These are phyloP conservation scores for Pseudolaguvia tuberculata DNA, from an alignment of 2,113 vertebrate species.

Conservation along the genomic window DNA sequence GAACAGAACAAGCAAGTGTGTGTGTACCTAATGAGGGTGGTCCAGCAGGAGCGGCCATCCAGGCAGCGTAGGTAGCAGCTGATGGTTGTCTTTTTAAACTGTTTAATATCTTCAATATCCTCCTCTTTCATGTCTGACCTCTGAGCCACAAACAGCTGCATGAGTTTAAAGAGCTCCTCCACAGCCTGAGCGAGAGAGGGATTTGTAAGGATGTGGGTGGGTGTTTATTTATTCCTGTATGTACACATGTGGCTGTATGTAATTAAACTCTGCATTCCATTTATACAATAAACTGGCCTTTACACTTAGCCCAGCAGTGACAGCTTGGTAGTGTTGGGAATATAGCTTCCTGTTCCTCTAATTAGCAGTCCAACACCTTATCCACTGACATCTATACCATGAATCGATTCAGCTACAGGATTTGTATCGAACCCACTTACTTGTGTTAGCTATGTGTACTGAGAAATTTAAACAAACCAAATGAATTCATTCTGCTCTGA, in stretches of 20 bases:
- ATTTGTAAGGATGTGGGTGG: not conserved
- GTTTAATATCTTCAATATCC: slow-evolving; percentile 92
- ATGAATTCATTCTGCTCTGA: not conserved
- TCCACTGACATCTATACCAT: too few species aligned
- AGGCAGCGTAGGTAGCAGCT: slow-evolving; percentile 97
- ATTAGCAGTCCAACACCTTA: too few species aligned
- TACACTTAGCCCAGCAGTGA: too few species aligned
- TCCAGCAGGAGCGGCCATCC: slow-evolving; percentile 98
- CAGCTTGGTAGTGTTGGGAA: too few species aligned
- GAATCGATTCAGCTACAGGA: not conserved
- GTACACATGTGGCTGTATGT: not conserved
- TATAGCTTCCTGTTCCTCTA: too few species aligned
- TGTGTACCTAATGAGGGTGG: slow-evolving; percentile 93
- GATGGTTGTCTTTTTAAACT: slow-evolving; percentile 99
- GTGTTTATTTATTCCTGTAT: not conserved
- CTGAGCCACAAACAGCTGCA: slow-evolving; percentile 98
- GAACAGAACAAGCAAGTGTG: not conserved
- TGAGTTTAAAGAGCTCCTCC: slow-evolving; percentile 96
- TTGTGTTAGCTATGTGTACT: not conserved
- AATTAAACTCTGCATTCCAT: not conserved
- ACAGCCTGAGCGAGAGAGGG: slow-evolving; percentile 73
- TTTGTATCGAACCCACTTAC: not conserved
- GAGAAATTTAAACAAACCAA: not conserved
- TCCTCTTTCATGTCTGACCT: slow-evolving; percentile 93
- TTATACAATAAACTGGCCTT: not conserved